Evolutionary conservation across 2,113 vertebrate genomes (phyloP), one percentile per base, ranked within the genome.

Genomic region (Tychaedon coryphoeus): DNA sequence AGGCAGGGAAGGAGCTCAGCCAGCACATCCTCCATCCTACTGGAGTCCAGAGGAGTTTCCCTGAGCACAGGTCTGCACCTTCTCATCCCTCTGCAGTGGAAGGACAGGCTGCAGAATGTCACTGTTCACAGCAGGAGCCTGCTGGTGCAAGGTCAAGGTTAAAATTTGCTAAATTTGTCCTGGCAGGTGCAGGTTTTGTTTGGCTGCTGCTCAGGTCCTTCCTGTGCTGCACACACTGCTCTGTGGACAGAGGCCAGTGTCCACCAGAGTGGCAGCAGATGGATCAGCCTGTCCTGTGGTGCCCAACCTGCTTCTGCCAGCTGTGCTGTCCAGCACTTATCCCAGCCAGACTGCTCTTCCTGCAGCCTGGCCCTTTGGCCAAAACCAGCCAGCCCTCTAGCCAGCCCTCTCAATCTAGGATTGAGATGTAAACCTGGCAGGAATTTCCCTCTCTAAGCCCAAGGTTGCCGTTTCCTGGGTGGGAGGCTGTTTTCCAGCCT

Each of bases 51-150:
- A 48, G 36, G 31, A 53, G 5, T 14, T 86, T 66, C 29, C 51
- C 57, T 67, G 50, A 31, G 6, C 5, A 5, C 7, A 40, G 51
- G 26, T 4, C 40, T 62, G 38, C 60, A 20, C 19, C 42, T 62
- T 10, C 47, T 50, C 4, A 54, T 5, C 24, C 28, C 62, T 12
- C 23, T 33, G 47, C 45, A 31, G 26, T 8, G 0, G 1, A 53
- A 58, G 64, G 45, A 13, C 4, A 20, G 25, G 22, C 62, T 83
- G 74, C 64, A 20, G 22, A 15, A 51, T 2, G 7, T 58, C 50
- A 14, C 36, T 0, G 12, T 2, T n/a, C 61, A 6, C 51, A 20
- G 47, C 67, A 51, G 81, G 23, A 58, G 10, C 0, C 0, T 4
- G 57, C 54, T 78, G 48, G 1, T 34, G 43, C 36, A 6, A 71